Conservation (phyloP, 2,888 invertebrate species). For the Adelphocoris suturalis region DNA sequence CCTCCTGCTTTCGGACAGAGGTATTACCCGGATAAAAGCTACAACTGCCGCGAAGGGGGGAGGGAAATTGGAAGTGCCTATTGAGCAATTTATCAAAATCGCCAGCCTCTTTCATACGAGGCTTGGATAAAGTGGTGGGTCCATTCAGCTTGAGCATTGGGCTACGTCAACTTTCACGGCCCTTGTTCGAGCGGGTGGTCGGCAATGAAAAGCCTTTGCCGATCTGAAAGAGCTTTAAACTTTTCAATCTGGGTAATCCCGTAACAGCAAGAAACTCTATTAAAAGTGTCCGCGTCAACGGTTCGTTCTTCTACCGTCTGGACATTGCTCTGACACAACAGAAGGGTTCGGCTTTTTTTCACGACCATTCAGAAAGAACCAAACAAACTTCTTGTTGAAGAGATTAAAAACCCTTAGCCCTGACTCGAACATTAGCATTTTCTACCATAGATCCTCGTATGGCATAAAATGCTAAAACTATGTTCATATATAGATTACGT, state of each 20-base stretch:
- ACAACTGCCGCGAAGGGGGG: background rate
- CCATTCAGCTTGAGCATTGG: conserved; percentile 19
- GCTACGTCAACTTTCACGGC: conserved; percentile 10
- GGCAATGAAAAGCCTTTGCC: conserved; percentile 24
- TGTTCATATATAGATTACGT: no score
- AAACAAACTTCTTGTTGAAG: no score
- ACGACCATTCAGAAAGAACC: no score
- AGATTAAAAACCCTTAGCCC: no score
- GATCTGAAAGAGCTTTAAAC: conserved; percentile 27
- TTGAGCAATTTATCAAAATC: conserved; percentile 39
- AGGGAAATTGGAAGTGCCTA: conserved; percentile 11
- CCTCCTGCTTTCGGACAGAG: background rate
- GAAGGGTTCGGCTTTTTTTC: background rate
- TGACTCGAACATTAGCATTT: no score
- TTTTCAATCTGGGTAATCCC: conserved; percentile 29
- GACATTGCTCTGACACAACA: background rate
- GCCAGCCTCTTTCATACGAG: background rate
- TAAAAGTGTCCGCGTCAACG: background rate
- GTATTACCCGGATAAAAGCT: background rate
- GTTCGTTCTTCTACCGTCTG: background rate
- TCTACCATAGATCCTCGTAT: no score
- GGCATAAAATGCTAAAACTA: no score
- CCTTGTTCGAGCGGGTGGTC: background rate
- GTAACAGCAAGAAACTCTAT: conserved; percentile 13
- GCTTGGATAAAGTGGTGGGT: conserved; percentile 1